phyloP scores from a whole-genome alignment of 2,888 invertebrate genomes.

The Zygogramma bicolorata region DNA sequence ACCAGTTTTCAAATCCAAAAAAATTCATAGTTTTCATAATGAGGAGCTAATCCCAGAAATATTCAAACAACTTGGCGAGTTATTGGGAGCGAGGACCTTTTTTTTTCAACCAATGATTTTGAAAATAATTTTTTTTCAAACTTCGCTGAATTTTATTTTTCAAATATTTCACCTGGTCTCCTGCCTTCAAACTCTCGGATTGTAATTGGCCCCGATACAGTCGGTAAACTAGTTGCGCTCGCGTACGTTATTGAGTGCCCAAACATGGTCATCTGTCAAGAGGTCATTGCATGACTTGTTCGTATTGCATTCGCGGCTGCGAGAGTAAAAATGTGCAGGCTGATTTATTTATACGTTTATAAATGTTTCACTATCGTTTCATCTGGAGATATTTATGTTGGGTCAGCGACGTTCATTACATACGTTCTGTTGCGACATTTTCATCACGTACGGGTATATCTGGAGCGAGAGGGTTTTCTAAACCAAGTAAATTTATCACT shows the following conservation, averaged over 20 bases:
- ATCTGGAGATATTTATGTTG: background rate
- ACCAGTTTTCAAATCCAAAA: no score
- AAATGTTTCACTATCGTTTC: background rate
- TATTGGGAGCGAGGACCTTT: no score
- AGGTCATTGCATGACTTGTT: conserved; percentile 41
- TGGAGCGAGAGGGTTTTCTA: background rate
- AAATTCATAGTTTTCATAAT: no score
- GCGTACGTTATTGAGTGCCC: conserved; percentile 34
- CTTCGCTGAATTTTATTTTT: no score
- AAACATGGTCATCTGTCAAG: conserved; percentile 44
- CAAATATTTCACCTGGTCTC: background rate
- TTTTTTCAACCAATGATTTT: no score
- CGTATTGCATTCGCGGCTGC: conserved; percentile 32
- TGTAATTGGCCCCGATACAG: conserved; percentile 23
- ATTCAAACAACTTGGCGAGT: no score
- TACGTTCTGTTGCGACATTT: background rate
- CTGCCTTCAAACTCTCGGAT: no score
- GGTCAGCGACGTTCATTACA: background rate
- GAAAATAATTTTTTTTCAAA: background rate
- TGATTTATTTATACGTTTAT: conserved; percentile 23
- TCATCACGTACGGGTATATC: background rate
- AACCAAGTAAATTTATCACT: background rate
- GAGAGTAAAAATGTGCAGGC: conserved; percentile 25
- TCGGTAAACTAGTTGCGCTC: conserved; percentile 12
- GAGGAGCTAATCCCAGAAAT: no score